Evolutionary conservation across 2,797 vertebrate genomes (phyloP), one percentile per base, ranked within the genome.

Genomic region (Danio albolineatus): DNA sequence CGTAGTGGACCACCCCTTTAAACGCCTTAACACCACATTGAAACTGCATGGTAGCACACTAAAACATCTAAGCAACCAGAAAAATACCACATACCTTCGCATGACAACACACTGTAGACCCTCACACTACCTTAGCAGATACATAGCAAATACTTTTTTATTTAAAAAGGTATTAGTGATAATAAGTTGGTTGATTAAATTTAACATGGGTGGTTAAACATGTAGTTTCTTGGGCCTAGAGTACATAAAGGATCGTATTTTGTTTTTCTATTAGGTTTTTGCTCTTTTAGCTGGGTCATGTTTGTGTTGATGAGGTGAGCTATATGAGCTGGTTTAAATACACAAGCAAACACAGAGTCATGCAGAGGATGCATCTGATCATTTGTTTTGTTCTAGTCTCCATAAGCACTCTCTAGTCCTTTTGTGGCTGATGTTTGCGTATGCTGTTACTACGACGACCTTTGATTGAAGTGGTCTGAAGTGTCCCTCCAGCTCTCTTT

Each of bases 381-480:
- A 36, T 61, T 78, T 28, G 16, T 51, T 49, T 41, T 59, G 28
- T 72, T 65, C 38, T 48, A 6, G 9, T 61, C 19, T 13, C 13
- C 41, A 46, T 49, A 49, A 72, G 19, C 49, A 49, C 67, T 44
- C 13, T 43, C 9, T 46, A 43, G 10, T 9, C n/a, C 65, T 56
- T 78, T 65, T 72, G 38, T 72, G 14, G 39, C 66, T 72, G 49
- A 38, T 77, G 66, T 65, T 70, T 77, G 49, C 9, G 57, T 46
- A 12, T 6, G 39, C 41, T 39, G 74, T 82, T 73, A 28, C 60
- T 59, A 60, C 4, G 80, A 57, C 17, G 46, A 66, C 60, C 36
- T 21, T 56, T 62, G 17, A 71, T 43, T 65, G 13, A 57, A 77
- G 21, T 38, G 16, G 21, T 67, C 51, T 67, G 51, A 61, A 53